Conservation (phyloP, 2,888 invertebrate species). For the Exocentrus adspersus region DNA sequence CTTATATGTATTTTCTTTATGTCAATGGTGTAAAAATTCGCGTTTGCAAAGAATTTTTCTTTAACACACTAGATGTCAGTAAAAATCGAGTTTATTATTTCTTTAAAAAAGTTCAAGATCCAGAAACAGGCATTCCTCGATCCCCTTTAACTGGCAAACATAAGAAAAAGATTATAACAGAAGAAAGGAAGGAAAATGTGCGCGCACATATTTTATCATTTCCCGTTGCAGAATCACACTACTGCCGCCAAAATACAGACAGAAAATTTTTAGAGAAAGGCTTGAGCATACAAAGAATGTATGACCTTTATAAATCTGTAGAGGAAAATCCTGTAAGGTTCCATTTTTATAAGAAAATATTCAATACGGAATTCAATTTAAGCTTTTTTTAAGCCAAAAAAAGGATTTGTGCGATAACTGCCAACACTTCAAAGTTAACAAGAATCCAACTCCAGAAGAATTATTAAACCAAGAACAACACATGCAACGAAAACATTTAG, state of each 20-base stretch:
- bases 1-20: slow-evolving; percentile 8
- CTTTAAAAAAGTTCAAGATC: neutral
- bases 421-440: slow-evolving; percentile 2
- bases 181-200: no score
- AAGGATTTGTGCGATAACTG: slow-evolving; percentile 25
- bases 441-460: slow-evolving; percentile 9
- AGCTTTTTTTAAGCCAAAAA: slow-evolving; percentile 4
- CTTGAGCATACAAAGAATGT: no score
- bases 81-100: slow-evolving; percentile 17
- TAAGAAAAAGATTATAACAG: no score
- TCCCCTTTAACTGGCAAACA: slow-evolving; percentile 3
- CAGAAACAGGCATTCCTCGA: neutral
- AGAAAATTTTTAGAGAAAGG: no score
- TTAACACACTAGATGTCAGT: slow-evolving; percentile 14
- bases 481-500: slow-evolving; percentile 6
- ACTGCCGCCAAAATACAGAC: no score
- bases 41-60: slow-evolving; percentile 12
- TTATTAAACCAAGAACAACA: slow-evolving; percentile 9
- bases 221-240: no score
- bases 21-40: slow-evolving; percentile 11
- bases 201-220: no score
- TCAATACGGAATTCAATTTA: slow-evolving; percentile 15
- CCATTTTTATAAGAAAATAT: slow-evolving; percentile 11
- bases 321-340: no score
- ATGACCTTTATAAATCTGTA: no score